A percentile compares a stretch with the other conserved stretches of the same genome.
phyloP scores from a whole-genome alignment of 35 echinoderm and acorn worm species.

The Heliocidaris erythrogramma region DNA sequence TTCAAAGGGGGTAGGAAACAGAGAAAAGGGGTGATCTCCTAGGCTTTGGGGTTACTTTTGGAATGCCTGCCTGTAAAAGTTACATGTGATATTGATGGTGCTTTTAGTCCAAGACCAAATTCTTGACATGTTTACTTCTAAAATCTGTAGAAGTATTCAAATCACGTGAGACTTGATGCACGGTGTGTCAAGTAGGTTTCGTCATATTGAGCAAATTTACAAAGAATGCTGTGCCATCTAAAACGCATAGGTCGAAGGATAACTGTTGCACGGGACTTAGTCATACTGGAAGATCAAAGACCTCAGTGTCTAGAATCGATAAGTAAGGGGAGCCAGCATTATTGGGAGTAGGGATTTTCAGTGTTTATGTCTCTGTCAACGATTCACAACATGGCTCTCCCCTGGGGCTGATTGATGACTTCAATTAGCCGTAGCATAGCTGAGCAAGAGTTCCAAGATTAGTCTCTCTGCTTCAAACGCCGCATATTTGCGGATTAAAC shows the following conservation, averaged over 20 bases:
- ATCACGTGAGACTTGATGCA: neutral
- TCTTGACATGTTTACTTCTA: neutral
- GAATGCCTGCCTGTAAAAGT: neutral
- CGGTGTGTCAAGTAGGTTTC: neutral
- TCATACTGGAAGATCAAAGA: neutral
- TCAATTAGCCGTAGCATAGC: constrained; percentile 1
- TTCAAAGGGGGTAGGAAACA: neutral
- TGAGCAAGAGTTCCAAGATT: neutral
- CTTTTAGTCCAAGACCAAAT: neutral
- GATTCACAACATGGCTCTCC: constrained; percentile 37
- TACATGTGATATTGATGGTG: neutral
- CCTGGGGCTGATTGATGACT: constrained; percentile 32
- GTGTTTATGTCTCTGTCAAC: constrained; percentile 32
- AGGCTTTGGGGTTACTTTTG: neutral
- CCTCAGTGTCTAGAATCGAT: constrained; percentile 7
- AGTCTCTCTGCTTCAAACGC: neutral
- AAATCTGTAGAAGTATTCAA: neutral
- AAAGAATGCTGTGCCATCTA: neutral
- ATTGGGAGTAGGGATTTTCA: neutral
- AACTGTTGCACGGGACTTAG: neutral
- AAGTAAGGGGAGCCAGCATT: neutral
- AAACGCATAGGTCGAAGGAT: neutral
- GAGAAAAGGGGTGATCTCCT: neutral
- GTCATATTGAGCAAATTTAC: constrained; percentile 9
- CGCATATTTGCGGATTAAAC: neutral